Evolutionary conservation across 35 echinoderm and acorn worm genomes (phyloP).

Genomic region (Diadema setosum): DNA sequence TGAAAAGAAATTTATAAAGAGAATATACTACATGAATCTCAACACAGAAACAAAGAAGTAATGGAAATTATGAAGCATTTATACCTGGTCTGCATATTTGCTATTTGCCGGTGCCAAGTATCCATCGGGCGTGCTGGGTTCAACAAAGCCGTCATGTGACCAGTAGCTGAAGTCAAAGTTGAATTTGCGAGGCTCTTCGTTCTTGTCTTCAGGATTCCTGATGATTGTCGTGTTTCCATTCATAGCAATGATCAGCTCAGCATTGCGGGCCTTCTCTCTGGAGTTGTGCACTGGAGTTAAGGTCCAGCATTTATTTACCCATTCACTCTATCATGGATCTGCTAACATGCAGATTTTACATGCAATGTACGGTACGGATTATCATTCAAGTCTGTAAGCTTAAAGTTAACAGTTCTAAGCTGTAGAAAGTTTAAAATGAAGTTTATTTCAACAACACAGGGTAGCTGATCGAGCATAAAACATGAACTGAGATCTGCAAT

Average conservation of each 20-base stretch:
- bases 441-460: not conserved
- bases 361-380: not conserved
- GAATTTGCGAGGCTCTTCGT: slow-evolving; percentile 91
- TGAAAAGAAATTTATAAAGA: too few species aligned
- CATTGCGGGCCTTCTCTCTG: slow-evolving; percentile 85
- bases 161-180: slow-evolving; percentile 98
- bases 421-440: not conserved
- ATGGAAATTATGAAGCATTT: not conserved
- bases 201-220: slow-evolving; percentile 51
- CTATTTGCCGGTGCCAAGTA: slow-evolving; percentile 32
- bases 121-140: slow-evolving; percentile 28
- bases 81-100: slow-evolving; percentile 96
- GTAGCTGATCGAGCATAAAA: not conserved
- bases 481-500: not conserved
- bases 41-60: too few species aligned
- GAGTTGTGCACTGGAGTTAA: slow-evolving; percentile 87
- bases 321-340: not conserved
- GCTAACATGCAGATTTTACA: not conserved
- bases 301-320: not conserved
- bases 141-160: slow-evolving; percentile 89
- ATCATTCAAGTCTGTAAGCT: not conserved
- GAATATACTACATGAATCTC: too few species aligned
- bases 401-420: not conserved
- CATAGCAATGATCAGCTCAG: slow-evolving; percentile 87
- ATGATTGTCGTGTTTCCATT: slow-evolving; percentile 85